These are phyloP conservation scores for Melolontha melolontha DNA, from an alignment of 2,888 invertebrate species.

Conservation along the genomic window DNA sequence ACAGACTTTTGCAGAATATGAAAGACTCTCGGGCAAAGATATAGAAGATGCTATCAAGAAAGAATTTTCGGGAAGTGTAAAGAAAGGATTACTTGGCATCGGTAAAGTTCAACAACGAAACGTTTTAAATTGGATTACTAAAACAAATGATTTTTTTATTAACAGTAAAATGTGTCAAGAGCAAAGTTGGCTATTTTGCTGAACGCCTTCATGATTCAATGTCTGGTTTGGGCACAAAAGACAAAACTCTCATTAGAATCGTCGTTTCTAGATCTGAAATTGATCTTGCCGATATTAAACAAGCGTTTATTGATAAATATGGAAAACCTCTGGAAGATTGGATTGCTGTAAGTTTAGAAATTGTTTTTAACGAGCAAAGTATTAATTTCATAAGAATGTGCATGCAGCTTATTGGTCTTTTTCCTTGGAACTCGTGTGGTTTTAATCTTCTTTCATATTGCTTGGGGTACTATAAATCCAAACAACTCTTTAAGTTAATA, in stretches of 20 bases:
- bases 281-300: conserved; percentile 92
- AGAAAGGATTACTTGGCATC: conserved; percentile 89
- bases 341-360: conserved; percentile 78
- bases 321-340: conserved; percentile 86
- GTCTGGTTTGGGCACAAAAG: conserved; percentile 92
- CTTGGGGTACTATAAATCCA: no score
- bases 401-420: not conserved
- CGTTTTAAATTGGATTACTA: not conserved
- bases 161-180: conserved; percentile 87
- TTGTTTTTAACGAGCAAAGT: not conserved
- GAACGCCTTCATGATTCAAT: conserved; percentile 90
- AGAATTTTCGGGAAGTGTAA: conserved; percentile 89
- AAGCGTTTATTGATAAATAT: conserved; percentile 86
- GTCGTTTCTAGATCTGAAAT: conserved; percentile 92
- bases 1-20: conserved; percentile 87
- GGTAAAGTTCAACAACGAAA: conserved; percentile 69
- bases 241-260: conserved; percentile 92
- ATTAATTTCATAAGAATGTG: not conserved
- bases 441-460: no score
- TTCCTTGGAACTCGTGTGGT: no score
- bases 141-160: not conserved
- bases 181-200: conserved; percentile 92
- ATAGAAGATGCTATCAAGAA: conserved; percentile 87
- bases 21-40: conserved; percentile 83
- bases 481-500: no score